A percentile compares a stretch with the other conserved stretches of the same genome.
These are phyloP conservation scores for Parapristionchus giblindavisi DNA, from an alignment of 2,888 invertebrate genomes.

Conservation along the genomic window DNA sequence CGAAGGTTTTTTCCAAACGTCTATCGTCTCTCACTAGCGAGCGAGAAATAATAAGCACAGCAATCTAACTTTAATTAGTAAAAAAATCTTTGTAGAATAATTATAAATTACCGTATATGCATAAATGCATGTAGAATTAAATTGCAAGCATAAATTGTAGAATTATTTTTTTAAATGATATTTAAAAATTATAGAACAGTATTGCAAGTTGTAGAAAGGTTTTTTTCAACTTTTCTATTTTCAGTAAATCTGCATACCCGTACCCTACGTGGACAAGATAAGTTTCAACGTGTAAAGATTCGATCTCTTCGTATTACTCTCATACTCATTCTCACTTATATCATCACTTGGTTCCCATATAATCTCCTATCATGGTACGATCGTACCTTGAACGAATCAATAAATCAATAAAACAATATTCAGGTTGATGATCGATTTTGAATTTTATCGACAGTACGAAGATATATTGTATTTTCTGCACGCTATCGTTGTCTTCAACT, in stretches of 20 bases:
- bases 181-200: neutral
- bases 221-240: slow-evolving; percentile 22
- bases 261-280: slow-evolving; percentile 55
- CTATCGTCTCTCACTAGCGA: too few relatives aligned
- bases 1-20: too few relatives aligned
- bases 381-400: neutral
- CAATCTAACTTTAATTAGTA: too few relatives aligned
- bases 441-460: slow-evolving; percentile 49
- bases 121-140: neutral
- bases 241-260: slow-evolving; percentile 48
- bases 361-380: slow-evolving; percentile 57
- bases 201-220: neutral
- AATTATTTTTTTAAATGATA: neutral
- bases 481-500: slow-evolving; percentile 58
- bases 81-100: too few relatives aligned
- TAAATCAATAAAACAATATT: neutral
- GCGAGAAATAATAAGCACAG: too few relatives aligned
- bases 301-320: slow-evolving; percentile 58
- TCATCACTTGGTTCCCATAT: slow-evolving; percentile 62
- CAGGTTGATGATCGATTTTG: slow-evolving; percentile 57
- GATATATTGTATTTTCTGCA: slow-evolving; percentile 54
- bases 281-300: slow-evolving; percentile 52
- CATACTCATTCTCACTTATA: slow-evolving; percentile 59
- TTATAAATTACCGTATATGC: too few relatives aligned
- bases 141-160: neutral